Evolutionary conservation across 2,113 vertebrate species (phyloP).

Genomic region (Scatophagus argus): DNA sequence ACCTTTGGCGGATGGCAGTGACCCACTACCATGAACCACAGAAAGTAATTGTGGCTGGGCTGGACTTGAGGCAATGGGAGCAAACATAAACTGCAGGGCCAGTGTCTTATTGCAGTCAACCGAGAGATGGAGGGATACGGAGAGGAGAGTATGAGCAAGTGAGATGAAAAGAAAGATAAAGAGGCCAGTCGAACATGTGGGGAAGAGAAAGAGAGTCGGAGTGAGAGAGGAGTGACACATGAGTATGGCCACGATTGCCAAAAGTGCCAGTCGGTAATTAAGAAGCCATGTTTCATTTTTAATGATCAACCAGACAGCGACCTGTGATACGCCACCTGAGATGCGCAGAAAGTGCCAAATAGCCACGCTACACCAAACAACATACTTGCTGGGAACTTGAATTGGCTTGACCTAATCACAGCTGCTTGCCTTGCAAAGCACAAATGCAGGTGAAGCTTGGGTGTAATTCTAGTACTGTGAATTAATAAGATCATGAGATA

Average conservation of each 20-base stretch:
- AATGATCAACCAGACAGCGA: constrained; percentile 72
- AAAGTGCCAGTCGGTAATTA: constrained; percentile 79
- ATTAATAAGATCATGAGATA: constrained; percentile 44
- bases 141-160: constrained; percentile 52
- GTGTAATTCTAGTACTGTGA: constrained; percentile 45
- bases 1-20: constrained; percentile 73
- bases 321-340: constrained; percentile 72
- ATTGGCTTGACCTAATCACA: constrained; percentile 22
- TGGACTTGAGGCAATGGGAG: constrained; percentile 57
- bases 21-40: constrained; percentile 72
- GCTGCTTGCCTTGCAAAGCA: constrained; percentile 9
- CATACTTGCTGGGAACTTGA: constrained; percentile 40
- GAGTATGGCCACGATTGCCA: constrained; percentile 54
- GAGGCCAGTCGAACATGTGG: constrained; percentile 25
- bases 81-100: constrained; percentile 71
- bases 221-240: constrained; percentile 45
- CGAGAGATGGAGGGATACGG: constrained; percentile 61
- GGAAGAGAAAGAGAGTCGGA: constrained; percentile 17
- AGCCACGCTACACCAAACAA: constrained; percentile 50
- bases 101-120: constrained; percentile 79
- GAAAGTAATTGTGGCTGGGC: constrained; percentile 70
- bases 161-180: constrained; percentile 61
- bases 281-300: constrained; percentile 79
- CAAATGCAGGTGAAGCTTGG: constrained; percentile 4
- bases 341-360: constrained; percentile 46